Evolutionary conservation across 2,888 invertebrate genomes (phyloP).

Genomic region (Cybosia mesomella): DNA sequence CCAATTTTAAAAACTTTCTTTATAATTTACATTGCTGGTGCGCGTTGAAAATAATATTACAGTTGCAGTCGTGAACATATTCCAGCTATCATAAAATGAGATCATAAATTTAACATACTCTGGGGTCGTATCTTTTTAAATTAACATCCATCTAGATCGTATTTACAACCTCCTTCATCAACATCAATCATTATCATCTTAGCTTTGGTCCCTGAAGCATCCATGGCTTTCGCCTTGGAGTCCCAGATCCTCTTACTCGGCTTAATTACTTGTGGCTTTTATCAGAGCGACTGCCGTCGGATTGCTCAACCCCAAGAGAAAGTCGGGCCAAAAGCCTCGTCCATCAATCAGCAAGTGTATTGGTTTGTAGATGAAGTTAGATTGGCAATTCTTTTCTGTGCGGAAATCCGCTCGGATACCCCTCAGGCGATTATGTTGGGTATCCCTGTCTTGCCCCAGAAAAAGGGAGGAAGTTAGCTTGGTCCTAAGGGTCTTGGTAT

Average conservation of each 20-base stretch:
- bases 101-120: constrained; percentile 33
- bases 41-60: constrained; percentile 25
- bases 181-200: not conserved
- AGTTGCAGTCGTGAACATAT: not conserved
- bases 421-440: no score
- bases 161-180: constrained; percentile 10
- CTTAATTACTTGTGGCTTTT: not conserved
- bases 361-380: no score
- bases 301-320: no score
- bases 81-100: constrained; percentile 33
- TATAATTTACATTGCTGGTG: not conserved
- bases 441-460: no score
- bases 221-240: no score
- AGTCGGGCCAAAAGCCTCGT: no score
- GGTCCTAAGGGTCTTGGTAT: no score
- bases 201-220: not conserved
- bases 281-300: no score
- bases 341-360: no score
- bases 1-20: not conserved
- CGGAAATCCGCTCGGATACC: no score
- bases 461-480: no score
- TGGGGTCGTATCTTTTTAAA: constrained; percentile 31
- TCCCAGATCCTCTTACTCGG: not conserved
- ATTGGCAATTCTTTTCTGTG: no score
- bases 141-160: constrained; percentile 31